A percentile compares a stretch with the other conserved stretches of the same genome.
phyloP scores from a whole-genome alignment of 1,140 invertebrate species.

The Phortica variegata region DNA sequence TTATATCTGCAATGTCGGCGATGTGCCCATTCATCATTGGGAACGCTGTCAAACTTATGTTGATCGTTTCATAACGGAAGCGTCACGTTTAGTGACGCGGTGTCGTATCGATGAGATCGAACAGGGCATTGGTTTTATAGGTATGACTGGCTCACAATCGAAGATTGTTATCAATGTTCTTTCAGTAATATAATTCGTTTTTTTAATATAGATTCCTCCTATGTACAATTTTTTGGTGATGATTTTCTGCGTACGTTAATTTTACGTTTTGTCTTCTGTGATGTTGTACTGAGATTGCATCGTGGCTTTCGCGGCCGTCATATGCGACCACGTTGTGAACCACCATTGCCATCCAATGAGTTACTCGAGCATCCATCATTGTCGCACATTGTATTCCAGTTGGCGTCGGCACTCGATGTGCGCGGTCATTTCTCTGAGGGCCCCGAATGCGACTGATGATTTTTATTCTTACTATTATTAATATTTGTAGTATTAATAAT shows the following conservation, averaged over 20 bases:
- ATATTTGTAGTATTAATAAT: slow-evolving; percentile 29
- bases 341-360: slow-evolving; percentile 82
- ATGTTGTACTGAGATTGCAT: slow-evolving; percentile 83
- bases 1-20: slow-evolving; percentile 86
- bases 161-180: too few relatives aligned
- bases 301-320: slow-evolving; percentile 77
- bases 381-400: slow-evolving; percentile 77
- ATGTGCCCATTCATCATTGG: slow-evolving; percentile 84
- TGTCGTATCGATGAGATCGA: slow-evolving; percentile 77
- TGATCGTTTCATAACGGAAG: slow-evolving; percentile 88
- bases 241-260: slow-evolving; percentile 88
- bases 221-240: slow-evolving; percentile 88
- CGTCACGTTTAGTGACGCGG: slow-evolving; percentile 77
- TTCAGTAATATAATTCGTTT: not conserved
- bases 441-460: slow-evolving; percentile 70
- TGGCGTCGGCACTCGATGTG: slow-evolving; percentile 80
- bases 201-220: slow-evolving; percentile 69
- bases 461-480: slow-evolving; percentile 16
- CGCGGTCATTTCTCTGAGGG: slow-evolving; percentile 72
- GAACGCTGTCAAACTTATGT: slow-evolving; percentile 86
- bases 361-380: slow-evolving; percentile 85
- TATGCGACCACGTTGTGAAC: slow-evolving; percentile 82
- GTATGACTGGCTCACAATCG: too few relatives aligned
- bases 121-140: slow-evolving; percentile 56
- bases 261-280: slow-evolving; percentile 90